Conservation (phyloP, 2,113 vertebrate genomes). For the Myotis brandtii region DNA sequence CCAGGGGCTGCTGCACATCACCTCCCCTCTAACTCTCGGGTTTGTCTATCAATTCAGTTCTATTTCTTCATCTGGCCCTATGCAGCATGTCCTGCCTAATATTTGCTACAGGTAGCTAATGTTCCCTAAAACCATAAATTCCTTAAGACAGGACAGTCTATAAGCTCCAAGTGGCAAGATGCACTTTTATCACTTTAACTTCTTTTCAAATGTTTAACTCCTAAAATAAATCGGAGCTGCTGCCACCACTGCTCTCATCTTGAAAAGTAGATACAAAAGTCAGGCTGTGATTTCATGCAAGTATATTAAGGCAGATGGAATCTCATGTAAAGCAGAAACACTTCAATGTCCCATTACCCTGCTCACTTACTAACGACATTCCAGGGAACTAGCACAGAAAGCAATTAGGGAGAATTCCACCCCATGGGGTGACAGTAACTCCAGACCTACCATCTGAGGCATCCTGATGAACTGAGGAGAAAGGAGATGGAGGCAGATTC, state of each 20-base stretch:
- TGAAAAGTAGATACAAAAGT: slow-evolving; percentile 15
- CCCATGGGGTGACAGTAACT: not conserved
- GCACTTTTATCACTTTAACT: slow-evolving; percentile 7
- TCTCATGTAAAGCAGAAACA: not conserved
- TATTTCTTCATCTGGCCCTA: not conserved
- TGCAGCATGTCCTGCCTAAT: not conserved
- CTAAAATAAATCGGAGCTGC: not conserved
- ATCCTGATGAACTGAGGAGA: not conserved
- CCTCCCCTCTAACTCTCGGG: not conserved
- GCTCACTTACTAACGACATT: not conserved
- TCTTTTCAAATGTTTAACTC: not conserved
- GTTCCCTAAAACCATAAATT: not conserved
- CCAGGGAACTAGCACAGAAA: not conserved
- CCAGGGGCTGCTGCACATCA: not conserved
- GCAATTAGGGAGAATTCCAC: not conserved
- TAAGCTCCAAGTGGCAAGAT: not conserved
- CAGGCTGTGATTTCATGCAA: not conserved
- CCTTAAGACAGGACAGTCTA: not conserved
- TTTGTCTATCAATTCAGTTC: not conserved
- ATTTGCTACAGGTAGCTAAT: not conserved
- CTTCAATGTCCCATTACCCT: not conserved
- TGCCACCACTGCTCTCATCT: not conserved
- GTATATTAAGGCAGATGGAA: not conserved
- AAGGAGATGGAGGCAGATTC: not conserved
- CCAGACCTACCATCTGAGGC: not conserved